Evolutionary conservation across 2,797 vertebrate species (phyloP).

Genomic region (Crypturellus tataupa): DNA sequence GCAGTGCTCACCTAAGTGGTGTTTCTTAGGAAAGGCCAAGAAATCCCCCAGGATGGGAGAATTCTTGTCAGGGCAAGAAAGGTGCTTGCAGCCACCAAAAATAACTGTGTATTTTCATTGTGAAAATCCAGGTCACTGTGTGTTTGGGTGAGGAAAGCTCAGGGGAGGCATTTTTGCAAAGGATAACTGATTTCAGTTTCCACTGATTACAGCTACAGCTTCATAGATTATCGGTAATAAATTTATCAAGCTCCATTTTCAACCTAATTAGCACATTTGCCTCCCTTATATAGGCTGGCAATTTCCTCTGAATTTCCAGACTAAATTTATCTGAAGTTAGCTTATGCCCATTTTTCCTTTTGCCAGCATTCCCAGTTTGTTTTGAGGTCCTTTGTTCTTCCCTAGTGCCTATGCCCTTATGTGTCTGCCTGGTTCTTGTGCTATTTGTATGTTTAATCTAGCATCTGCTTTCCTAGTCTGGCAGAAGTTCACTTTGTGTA

Average conservation of each 20-base stretch:
- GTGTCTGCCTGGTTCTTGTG: not conserved
- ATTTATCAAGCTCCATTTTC: not conserved
- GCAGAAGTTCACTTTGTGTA: not conserved
- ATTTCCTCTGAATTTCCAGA: not conserved
- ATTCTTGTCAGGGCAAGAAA: not conserved
- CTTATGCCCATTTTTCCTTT: not conserved
- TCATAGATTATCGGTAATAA: constrained; percentile 18
- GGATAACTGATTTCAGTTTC: not conserved
- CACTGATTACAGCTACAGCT: not conserved
- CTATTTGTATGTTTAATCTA: not conserved
- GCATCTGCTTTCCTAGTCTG: not conserved
- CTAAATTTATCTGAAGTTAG: not conserved
- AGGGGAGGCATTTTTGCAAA: not conserved
- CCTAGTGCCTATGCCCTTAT: accelerated
- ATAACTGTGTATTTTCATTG: not conserved
- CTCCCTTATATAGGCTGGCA: not conserved
- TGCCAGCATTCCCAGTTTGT: not conserved
- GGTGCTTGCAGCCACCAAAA: not conserved
- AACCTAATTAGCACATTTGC: not conserved
- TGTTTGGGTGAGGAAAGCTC: not conserved
- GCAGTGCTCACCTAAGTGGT: not conserved
- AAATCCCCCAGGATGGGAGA: not conserved
- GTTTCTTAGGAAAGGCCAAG: not conserved
- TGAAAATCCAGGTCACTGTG: not conserved
- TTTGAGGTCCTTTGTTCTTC: not conserved